Base-by-base conservation (phyloP, 2,888 invertebrate genomes). In the Chymomyza caudatula region DNA sequence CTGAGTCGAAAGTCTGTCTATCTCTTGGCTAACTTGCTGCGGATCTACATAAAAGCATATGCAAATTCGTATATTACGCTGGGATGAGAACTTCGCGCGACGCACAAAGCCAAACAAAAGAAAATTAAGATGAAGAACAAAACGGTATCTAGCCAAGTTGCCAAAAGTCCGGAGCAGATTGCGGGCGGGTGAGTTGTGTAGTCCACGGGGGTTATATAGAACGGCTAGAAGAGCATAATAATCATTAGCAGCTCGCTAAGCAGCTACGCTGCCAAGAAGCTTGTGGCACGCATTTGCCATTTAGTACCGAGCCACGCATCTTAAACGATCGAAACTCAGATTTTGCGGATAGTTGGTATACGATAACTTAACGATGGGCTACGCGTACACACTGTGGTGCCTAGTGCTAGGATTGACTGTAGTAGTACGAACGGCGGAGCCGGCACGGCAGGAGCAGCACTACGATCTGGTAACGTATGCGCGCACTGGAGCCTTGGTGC, bases 401-500 rank as follows among this genome's bases (percentile, higher is more conserved):
- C 4, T 17, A n/a, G 19, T 20, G n/a, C n/a, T 49, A 53, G 57
- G 68, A 42, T 56, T 63, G 64, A 44, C 42, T 44, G 6, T 11
- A 42, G 5, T 59, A 6, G 4, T 51, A 6, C 19, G 15, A 19
- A 4, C 20, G 1, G 25, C 3, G 2, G 13, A n/a, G 20, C 11
- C 2, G 25, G 23, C 3, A 15, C 51, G 19, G 55, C 1, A 44
- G 29, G 15, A 44, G n/a, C 4, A 19, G 17, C 47, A 37, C 29
- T 37, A 37, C 29, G 3, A 55, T 43, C 20, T 55, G 42, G 54
- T 19, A 5, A 19, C 67, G 6, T 23, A 60, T 23, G 67, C 69
- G 8, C 89, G 91, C 68, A 92, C 92, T 44, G 91, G 90, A 19
- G 85, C 88, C 19, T 76, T 78, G 3, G 85, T 85, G 19, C 74